Evolutionary conservation across 2,113 vertebrate species (phyloP).

Genomic region (Lathamus discolor): DNA sequence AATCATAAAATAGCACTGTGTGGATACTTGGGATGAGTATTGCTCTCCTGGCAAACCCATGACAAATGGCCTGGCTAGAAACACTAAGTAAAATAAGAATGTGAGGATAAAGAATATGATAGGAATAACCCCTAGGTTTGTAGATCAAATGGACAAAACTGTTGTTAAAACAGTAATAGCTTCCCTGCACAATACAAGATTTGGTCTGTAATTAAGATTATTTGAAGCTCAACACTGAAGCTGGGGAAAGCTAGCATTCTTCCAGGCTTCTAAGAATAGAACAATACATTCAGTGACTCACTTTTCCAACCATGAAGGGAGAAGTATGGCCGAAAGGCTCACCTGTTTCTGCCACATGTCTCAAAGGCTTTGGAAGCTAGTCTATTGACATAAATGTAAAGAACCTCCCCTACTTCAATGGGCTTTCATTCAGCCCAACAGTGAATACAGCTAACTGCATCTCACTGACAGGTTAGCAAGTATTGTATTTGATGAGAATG

Average conservation of each 20-base stretch:
- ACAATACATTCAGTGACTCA: not conserved
- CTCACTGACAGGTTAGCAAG: not conserved
- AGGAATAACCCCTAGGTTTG: not conserved
- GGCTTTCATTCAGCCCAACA: not conserved
- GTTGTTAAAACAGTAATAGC: not conserved
- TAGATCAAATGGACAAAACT: not conserved
- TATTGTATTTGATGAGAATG: not conserved
- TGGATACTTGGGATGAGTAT: not conserved
- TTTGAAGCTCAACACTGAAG: not conserved
- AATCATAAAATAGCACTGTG: accelerated
- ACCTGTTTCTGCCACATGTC: not conserved
- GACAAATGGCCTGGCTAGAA: not conserved
- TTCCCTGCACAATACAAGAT: not conserved
- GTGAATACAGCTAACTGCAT: not conserved
- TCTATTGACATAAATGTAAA: not conserved
- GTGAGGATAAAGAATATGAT: not conserved
- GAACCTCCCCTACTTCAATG: not conserved
- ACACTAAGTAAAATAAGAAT: not conserved
- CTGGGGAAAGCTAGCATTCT: not conserved
- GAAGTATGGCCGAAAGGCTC: not conserved
- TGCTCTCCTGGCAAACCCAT: not conserved
- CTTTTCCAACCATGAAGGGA: not conserved
- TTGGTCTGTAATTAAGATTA: not conserved
- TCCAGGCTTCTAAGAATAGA: not conserved
- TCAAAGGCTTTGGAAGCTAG: not conserved